These are phyloP conservation scores for Trachelipus rathkii DNA, from an alignment of 1,140 invertebrate species.

Conservation along the genomic window DNA sequence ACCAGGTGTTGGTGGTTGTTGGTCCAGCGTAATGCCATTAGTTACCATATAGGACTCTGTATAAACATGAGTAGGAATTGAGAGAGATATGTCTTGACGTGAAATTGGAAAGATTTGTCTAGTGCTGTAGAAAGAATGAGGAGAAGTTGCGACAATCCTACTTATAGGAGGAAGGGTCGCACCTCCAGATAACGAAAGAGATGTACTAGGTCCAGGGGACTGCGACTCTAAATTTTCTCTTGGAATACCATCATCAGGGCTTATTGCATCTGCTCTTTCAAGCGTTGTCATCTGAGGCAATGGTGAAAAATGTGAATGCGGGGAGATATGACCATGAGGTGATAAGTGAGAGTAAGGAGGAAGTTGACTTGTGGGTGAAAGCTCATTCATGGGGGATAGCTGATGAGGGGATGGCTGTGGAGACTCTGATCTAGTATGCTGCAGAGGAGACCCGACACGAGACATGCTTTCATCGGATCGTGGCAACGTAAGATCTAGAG, in stretches of 20 bases:
- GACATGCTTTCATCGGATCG: constrained; percentile 31
- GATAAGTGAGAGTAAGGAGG: constrained; percentile 36
- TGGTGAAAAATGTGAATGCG: constrained; percentile 42
- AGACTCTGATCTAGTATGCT: background rate
- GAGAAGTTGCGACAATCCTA: constrained; percentile 38
- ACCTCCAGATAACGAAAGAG: constrained; percentile 34
- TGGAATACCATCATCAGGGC: constrained; percentile 28
- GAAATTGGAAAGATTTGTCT: constrained; percentile 41
- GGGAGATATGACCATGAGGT: constrained; percentile 35
- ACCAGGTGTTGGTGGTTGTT: constrained; percentile 31
- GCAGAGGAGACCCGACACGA: background rate
- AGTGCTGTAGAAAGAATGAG: constrained; percentile 40
- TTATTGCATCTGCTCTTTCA: constrained; percentile 33
- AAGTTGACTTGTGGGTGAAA: constrained; percentile 39
- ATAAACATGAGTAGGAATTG: constrained; percentile 38
- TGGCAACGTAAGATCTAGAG: constrained; percentile 40
- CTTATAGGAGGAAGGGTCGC: constrained; percentile 40
- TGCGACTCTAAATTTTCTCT: constrained; percentile 21
- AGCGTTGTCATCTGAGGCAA: constrained; percentile 41
- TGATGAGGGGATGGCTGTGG: constrained; percentile 35
- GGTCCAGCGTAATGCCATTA: constrained; percentile 25
- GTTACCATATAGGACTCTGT: constrained; percentile 38
- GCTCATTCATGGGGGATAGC: constrained; percentile 39
- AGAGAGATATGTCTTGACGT: constrained; percentile 35
- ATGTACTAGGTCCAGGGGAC: constrained; percentile 28